These are phyloP conservation scores for Aquatica leii DNA, from an alignment of 2,888 invertebrate species.

Conservation along the genomic window DNA sequence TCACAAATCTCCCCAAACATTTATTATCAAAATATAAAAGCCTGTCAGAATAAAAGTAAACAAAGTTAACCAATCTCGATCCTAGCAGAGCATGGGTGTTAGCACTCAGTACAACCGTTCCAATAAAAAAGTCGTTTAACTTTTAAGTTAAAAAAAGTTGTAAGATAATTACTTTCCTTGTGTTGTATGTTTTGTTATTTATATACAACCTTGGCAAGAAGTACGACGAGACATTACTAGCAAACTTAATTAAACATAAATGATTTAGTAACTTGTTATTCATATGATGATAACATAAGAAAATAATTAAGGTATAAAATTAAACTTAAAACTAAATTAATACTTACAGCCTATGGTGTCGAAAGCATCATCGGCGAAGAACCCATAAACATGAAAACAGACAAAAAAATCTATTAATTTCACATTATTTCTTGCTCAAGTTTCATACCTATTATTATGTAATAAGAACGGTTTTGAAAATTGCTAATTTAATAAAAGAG, in stretches of 20 bases:
- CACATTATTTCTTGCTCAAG: not conserved
- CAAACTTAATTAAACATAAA: conserved; percentile 11
- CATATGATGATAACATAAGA: conserved; percentile 3
- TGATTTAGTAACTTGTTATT: conserved; percentile 11
- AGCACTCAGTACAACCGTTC: no score
- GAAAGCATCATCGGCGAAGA: not conserved
- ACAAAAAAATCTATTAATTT: not conserved
- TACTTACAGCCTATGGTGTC: conserved; percentile 22
- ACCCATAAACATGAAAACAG: conserved; percentile 4
- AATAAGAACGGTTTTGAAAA: conserved; percentile 6
- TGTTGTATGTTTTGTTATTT: no score
- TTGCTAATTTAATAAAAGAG: conserved; percentile 25
- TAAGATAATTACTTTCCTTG: no score
- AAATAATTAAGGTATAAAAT: conserved; percentile 12
- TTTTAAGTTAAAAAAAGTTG: no score
- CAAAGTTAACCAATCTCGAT: no score
- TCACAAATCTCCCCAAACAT: no score
- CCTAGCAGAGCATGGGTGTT: no score
- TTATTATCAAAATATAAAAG: no score
- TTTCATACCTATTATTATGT: conserved; percentile 11
- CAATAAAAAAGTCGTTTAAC: no score
- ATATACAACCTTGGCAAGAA: conserved; percentile 2
- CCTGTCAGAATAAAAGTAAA: no score
- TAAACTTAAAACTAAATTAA: conserved; percentile 9
- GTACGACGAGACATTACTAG: not conserved